Evolutionary conservation across 2,113 vertebrate species (phyloP).

Genomic region (Paedocypris sp.): DNA sequence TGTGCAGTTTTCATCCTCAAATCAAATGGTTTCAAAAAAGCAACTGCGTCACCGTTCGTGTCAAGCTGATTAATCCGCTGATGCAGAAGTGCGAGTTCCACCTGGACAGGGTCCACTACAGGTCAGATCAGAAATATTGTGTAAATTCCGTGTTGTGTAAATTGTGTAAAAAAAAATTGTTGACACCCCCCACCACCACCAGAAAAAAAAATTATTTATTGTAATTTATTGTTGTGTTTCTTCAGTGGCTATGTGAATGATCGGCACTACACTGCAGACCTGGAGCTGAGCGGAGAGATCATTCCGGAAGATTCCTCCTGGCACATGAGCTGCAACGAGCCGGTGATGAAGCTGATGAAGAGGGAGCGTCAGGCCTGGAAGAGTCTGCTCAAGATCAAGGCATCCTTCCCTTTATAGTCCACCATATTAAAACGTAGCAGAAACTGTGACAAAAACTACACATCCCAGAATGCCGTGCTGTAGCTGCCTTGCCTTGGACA

Average conservation of each 20-base stretch:
- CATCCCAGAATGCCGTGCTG: no score
- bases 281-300: conserved; percentile 42
- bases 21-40: conserved; percentile 54
- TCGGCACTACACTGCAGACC: conserved; percentile 38
- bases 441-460: no score
- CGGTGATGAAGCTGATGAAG: conserved; percentile 53
- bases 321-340: conserved; percentile 52
- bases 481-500: no score
- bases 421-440: no score
- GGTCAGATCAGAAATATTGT: no score
- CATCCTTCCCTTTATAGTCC: no score
- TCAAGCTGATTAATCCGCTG: conserved; percentile 53
- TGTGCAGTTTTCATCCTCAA: conserved; percentile 52
- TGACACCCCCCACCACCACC: no score
- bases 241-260: conserved; percentile 43
- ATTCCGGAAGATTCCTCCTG: conserved; percentile 41
- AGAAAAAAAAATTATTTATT: no score
- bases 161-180: no score
- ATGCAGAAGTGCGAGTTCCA: conserved; percentile 52
- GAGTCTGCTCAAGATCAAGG: conserved; percentile 49
- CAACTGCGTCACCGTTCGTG: conserved; percentile 29
- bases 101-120: conserved; percentile 50
- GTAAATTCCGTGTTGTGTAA: no score
- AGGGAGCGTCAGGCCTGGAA: conserved; percentile 43
- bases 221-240: background rate